These are phyloP conservation scores for Austrofundulus limnaeus DNA, from an alignment of 2,113 vertebrate genomes.

Conservation along the genomic window DNA sequence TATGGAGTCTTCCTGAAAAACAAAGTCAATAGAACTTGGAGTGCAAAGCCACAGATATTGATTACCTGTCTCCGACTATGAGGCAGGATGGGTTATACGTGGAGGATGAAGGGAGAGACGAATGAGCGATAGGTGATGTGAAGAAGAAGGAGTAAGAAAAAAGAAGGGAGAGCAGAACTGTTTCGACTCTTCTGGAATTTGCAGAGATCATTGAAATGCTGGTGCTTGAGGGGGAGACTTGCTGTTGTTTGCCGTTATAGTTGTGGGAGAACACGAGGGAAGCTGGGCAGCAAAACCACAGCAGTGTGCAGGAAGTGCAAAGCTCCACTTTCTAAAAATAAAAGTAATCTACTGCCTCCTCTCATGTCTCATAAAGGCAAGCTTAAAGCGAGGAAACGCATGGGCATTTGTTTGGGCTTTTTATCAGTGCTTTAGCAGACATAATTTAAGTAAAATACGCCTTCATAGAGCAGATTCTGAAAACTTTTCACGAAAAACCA, in stretches of 20 bases:
- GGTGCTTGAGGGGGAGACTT: constrained; percentile 30
- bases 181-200: constrained; percentile 47
- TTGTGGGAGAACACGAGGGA: constrained; percentile 18
- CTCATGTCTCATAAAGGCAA: neutral
- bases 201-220: constrained; percentile 40
- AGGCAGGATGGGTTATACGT: constrained; percentile 39
- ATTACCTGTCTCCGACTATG: constrained; percentile 75
- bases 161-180: constrained; percentile 6
- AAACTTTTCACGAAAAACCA: no score
- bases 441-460: no score
- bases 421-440: neutral
- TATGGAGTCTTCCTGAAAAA: constrained; percentile 80
- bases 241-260: constrained; percentile 27
- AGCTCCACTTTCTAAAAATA: constrained; percentile 32
- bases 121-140: constrained; percentile 30
- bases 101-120: constrained; percentile 11
- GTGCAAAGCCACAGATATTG: constrained; percentile 68
- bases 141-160: constrained; percentile 28
- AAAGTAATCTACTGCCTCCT: neutral
- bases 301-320: constrained; percentile 18
- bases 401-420: neutral
- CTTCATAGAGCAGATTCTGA: no score
- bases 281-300: constrained; percentile 5
- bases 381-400: neutral
- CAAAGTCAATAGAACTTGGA: constrained; percentile 78